phyloP scores from a whole-genome alignment of 2,888 invertebrate species.

The Epinotia brunnichana region DNA sequence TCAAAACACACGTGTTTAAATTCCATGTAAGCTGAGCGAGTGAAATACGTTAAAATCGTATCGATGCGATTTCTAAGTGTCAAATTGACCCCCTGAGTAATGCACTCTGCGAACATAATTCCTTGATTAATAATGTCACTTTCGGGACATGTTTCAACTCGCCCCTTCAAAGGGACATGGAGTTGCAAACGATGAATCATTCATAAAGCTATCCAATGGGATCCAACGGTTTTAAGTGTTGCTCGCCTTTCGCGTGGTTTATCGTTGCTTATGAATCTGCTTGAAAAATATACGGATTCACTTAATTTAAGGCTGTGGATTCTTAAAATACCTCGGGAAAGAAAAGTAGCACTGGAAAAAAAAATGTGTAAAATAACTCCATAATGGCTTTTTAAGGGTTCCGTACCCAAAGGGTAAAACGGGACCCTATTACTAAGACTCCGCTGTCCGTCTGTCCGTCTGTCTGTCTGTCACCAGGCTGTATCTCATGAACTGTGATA shows the following conservation, averaged over 20 bases:
- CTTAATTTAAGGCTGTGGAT: background rate
- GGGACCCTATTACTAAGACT: no score
- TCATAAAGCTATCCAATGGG: constrained; percentile 24
- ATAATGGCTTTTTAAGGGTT: no score
- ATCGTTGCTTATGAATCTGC: background rate
- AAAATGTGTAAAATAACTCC: no score
- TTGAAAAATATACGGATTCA: constrained; percentile 5
- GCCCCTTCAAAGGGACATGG: background rate
- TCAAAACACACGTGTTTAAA: no score
- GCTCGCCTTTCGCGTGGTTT: constrained; percentile 3
- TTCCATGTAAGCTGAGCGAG: no score
- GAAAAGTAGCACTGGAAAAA: no score
- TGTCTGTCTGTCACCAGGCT: no score
- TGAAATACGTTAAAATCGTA: no score
- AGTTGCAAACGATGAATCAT: constrained; percentile 25
- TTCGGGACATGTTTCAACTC: constrained; percentile 7
- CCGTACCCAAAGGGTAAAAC: no score
- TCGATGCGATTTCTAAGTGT: background rate
- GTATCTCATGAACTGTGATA: no score
- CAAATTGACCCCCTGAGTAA: constrained; percentile 2
- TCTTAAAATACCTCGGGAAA: no score
- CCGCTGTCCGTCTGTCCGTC: no score
- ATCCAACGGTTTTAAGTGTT: constrained; percentile 24
- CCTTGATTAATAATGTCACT: constrained; percentile 19
- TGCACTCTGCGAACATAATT: constrained; percentile 8